These are phyloP conservation scores for Perca schrenkii DNA, from an alignment of 2,113 vertebrate species.

Conservation along the genomic window DNA sequence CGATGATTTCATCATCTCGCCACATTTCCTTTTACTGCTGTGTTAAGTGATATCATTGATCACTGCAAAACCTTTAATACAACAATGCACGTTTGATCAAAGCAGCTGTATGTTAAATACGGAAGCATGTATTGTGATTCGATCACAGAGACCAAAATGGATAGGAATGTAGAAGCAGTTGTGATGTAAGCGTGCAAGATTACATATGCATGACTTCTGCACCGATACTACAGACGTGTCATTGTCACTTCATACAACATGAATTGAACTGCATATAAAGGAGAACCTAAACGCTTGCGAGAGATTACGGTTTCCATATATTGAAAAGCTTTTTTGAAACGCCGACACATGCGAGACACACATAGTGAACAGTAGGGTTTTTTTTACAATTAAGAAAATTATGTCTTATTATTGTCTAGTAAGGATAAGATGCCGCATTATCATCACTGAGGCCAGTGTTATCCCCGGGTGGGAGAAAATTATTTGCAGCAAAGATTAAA, in stretches of 20 bases:
- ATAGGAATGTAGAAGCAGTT: conserved; percentile 11
- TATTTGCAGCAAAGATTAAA: conserved; percentile 78
- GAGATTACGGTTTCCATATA: conserved; percentile 61
- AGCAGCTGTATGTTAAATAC: conserved; percentile 60
- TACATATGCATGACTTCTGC: conserved; percentile 52
- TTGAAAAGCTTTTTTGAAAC: conserved; percentile 64
- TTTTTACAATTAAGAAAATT: conserved; percentile 80
- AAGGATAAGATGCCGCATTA: conserved; percentile 77
- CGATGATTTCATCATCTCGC: conserved; percentile 16
- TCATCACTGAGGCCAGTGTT: conserved; percentile 68
- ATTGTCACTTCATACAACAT: conserved; percentile 47
- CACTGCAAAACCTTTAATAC: conserved; percentile 41
- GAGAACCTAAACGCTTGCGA: conserved; percentile 34
- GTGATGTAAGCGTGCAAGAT: conserved; percentile 54
- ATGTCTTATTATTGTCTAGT: conserved; percentile 70
- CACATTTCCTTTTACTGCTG: conserved; percentile 25
- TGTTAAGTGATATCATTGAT: conserved; percentile 35
- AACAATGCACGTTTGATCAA: conserved; percentile 59
- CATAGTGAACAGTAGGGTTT: conserved; percentile 70
- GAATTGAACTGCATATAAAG: conserved; percentile 55
- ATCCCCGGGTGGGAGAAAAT: conserved; percentile 71
- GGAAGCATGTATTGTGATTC: conserved; percentile 49
- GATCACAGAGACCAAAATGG: conserved; percentile 32
- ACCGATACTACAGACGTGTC: conserved; percentile 48
- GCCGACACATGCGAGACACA: conserved; percentile 36